Base-by-base conservation (phyloP, 2,113 vertebrate genomes). In the Beaufortia kweichowensis region DNA sequence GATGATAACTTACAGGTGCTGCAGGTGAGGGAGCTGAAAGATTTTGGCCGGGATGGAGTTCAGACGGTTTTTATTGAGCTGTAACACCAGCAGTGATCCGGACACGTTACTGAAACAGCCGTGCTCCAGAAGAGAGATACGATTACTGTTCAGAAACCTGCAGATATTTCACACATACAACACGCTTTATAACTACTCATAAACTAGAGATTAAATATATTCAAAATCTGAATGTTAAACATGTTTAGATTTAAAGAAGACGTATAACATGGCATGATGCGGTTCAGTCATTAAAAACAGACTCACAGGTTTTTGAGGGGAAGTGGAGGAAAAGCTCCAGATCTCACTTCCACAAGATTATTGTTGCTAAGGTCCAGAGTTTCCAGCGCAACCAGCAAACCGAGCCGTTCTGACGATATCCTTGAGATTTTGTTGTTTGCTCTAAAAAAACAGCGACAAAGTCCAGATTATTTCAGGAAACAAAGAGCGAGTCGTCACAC, bases 301-400 rank as follows among this genome's bases (percentile, higher is more conserved):
- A 83, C 91, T 97, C 89, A 99, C 97, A 99, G 87, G 88, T 95
- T 92, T 83, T 93, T 96, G 66, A 99, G 93, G 0, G 91, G 91
- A 57, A 99, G 83, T 0, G 80, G 74, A 19, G 96, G 96, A 89
- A 99, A 95, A 14, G 91, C 92, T 68, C 85, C 80, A 0, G 88
- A 80, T 89, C 90, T 94, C 43, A 98, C 82, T 28, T 95, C 93
- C 23, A 90, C 90, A 59, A 99, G 92, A 79, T 92, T 94, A 86
- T 99, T 99, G 86, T 89, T 94, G 88, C 96, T 95, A 79, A 99
- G 90, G 88, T 99, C 96, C 82, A 99, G 92, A 28, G 94, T 95
- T 90, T 97, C 94, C 80, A 99, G 89, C 28, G 90, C 87, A 10
- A 89, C 84, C 88, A 96, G 94, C 0, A 88, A 87, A 84, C 89